Evolutionary conservation across 92 coral and sea anemone genomes (phyloP).

Genomic region (Umimayanthus kanabou): DNA sequence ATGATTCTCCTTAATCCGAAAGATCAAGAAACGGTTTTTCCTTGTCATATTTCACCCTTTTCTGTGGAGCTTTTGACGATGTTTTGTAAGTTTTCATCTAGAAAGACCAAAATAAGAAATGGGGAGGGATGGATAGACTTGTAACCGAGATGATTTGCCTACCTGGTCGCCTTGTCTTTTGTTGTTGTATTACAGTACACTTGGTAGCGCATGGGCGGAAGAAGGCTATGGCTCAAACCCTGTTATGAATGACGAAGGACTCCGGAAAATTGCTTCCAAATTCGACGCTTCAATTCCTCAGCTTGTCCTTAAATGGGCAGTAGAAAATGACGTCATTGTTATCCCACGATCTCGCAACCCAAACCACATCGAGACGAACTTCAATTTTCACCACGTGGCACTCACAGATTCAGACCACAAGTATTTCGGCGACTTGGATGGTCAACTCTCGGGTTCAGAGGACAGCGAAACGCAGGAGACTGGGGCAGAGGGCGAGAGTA

Average conservation of each 20-base stretch:
- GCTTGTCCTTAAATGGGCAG: constrained; percentile 88
- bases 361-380: constrained; percentile 90
- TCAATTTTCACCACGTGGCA: constrained; percentile 72
- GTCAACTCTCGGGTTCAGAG: constrained; percentile 63
- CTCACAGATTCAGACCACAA: constrained; percentile 62
- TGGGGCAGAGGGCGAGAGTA: constrained; percentile 3
- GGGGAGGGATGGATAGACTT: background rate
- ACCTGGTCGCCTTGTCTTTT: background rate
- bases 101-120: too few relatives aligned
- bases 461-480: constrained; percentile 43
- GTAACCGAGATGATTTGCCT: background rate
- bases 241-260: constrained; percentile 71
- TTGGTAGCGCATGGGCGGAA: constrained; percentile 78
- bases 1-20: too few relatives aligned
- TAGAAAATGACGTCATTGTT: constrained; percentile 73
- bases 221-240: constrained; percentile 85
- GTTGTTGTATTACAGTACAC: constrained; percentile 61
- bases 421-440: constrained; percentile 73
- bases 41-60: too few relatives aligned
- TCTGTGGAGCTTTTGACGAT: too few relatives aligned
- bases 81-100: background rate
- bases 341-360: constrained; percentile 87
- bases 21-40: too few relatives aligned
- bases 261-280: constrained; percentile 62
- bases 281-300: constrained; percentile 88